phyloP scores from a whole-genome alignment of 2,797 vertebrate species.

The Peromyscus attwateri region DNA sequence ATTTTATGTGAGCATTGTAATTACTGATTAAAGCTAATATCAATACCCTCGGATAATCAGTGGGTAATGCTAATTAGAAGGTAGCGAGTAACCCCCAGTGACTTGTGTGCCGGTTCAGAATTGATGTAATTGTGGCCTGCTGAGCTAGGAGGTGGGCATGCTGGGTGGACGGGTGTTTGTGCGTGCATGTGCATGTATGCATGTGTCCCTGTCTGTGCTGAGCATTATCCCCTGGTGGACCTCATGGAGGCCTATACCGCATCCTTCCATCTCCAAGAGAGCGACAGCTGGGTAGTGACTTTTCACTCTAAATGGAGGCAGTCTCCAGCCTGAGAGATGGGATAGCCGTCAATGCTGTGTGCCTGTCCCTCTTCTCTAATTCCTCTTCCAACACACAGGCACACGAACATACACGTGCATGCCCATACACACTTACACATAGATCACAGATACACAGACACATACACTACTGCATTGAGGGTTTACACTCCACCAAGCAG shows the following conservation, averaged over 20 bases:
- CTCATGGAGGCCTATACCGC: fast-evolving
- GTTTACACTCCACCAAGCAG: neutral
- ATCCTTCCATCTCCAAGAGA: fast-evolving
- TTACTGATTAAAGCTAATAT: conserved; percentile 77
- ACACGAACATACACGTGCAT: too few species aligned
- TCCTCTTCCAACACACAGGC: neutral
- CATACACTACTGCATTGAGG: neutral
- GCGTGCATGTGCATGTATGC: neutral
- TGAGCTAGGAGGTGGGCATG: neutral
- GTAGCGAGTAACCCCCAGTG: neutral
- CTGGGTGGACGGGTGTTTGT: neutral
- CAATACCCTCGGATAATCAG: conserved; percentile 75
- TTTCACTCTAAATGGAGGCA: neutral
- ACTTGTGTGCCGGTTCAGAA: neutral
- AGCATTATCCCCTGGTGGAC: neutral
- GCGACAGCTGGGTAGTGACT: neutral
- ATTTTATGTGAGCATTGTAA: conserved; percentile 78
- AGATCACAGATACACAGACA: neutral
- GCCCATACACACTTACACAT: neutral
- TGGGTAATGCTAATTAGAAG: conserved; percentile 66
- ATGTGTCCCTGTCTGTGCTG: neutral
- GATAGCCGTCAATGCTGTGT: neutral
- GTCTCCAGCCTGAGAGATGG: neutral
- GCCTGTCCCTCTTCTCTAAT: neutral
- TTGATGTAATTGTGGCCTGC: neutral